A percentile compares a stretch with the other conserved stretches of the same genome.
phyloP scores from a whole-genome alignment of 2,797 vertebrate species.

The Tympanoctomys barrerae region DNA sequence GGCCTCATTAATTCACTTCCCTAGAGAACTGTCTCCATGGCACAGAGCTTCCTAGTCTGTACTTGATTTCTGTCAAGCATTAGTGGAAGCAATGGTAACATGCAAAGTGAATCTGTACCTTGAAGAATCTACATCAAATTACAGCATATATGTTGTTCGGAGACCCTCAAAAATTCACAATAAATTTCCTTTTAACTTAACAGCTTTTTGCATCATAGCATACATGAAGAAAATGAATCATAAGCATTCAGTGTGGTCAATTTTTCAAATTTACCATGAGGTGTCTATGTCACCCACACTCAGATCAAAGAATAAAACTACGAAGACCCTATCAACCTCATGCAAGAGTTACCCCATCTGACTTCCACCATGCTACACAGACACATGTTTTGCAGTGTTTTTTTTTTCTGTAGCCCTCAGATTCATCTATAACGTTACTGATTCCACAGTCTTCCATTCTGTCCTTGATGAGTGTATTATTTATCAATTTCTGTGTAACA shows the following conservation, averaged over 20 bases:
- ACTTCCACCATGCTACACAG: not conserved
- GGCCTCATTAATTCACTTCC: constrained; percentile 34
- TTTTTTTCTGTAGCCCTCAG: not conserved
- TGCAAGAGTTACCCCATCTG: not conserved
- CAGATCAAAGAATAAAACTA: not conserved
- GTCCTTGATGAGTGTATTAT: not conserved
- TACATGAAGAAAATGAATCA: not conserved
- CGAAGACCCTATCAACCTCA: not conserved
- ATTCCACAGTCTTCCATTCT: not conserved
- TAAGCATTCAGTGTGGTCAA: not conserved
- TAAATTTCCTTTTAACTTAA: not conserved
- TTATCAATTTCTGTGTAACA: not conserved
- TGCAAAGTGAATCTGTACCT: constrained; percentile 7
- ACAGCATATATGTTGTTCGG: not conserved
- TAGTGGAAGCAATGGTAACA: not conserved
- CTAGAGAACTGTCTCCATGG: constrained; percentile 37
- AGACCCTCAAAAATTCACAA: not conserved
- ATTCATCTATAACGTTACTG: not conserved
- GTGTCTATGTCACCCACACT: not conserved
- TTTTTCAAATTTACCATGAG: constrained; percentile 35
- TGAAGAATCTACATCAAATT: not conserved
- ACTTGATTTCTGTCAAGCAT: constrained; percentile 54
- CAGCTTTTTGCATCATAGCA: not conserved
- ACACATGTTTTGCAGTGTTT: not conserved
- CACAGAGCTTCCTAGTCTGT: constrained; percentile 19